These are phyloP conservation scores for Perognathus longimembris DNA, from an alignment of 2,113 vertebrate genomes.

Conservation along the genomic window DNA sequence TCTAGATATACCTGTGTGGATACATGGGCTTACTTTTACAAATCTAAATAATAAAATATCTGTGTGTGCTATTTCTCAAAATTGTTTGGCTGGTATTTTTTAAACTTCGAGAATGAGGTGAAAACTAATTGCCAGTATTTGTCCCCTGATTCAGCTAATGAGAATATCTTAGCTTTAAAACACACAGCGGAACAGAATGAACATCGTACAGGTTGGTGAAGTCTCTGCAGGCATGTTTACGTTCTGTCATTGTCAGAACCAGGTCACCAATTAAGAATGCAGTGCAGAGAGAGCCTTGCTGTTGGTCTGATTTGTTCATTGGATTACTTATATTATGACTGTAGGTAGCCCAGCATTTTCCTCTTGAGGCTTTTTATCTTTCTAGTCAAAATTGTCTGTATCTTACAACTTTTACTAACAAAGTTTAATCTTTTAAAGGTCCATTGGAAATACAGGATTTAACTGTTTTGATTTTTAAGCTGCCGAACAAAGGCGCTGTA, in stretches of 20 bases:
- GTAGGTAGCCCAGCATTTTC: not conserved
- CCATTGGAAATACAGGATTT: not conserved
- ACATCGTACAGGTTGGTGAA: not conserved
- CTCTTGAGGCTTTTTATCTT: not conserved
- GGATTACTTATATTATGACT: not conserved
- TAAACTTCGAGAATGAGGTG: not conserved
- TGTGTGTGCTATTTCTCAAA: not conserved
- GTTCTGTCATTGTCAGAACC: not conserved
- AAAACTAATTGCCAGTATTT: not conserved
- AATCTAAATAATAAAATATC: not conserved
- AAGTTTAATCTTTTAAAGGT: not conserved
- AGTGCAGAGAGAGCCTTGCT: not conserved
- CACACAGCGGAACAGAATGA: not conserved
- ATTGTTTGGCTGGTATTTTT: not conserved
- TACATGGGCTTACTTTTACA: not conserved
- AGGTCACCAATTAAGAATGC: not conserved
- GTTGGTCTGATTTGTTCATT: not conserved
- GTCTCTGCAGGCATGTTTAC: too few species aligned
- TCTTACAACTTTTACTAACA: not conserved
- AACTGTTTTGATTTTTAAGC: too few species aligned
- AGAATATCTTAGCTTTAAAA: constrained; percentile 41
- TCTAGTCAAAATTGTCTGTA: not conserved
- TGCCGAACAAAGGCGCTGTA: not conserved
- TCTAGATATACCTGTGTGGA: not conserved
- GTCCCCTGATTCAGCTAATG: not conserved